Evolutionary conservation across 2,113 vertebrate genomes (phyloP).

Genomic region (Vimba vimba): DNA sequence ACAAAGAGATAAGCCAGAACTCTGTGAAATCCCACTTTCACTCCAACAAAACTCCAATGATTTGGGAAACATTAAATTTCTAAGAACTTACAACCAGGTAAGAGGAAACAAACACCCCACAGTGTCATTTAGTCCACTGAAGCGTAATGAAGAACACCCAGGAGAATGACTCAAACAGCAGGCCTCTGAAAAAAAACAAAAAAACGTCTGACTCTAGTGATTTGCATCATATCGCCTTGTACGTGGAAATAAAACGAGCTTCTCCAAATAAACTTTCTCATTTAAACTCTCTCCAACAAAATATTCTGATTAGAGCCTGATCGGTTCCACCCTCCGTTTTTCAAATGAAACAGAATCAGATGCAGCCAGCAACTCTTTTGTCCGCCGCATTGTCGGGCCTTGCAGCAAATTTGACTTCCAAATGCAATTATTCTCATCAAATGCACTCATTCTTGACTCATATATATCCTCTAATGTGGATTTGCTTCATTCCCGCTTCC

Average conservation of each 20-base stretch:
- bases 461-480: constrained; percentile 16
- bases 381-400: neutral
- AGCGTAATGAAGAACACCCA: constrained; percentile 32
- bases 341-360: constrained; percentile 10
- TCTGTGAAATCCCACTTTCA: constrained; percentile 2
- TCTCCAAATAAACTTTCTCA: neutral
- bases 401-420: constrained; percentile 37
- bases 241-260: neutral
- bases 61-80: constrained; percentile 32
- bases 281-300: constrained; percentile 1
- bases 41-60: constrained; percentile 18
- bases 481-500: constrained; percentile 10
- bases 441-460: constrained; percentile 9
- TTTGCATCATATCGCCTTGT: constrained; percentile 7
- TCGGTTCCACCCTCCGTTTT: constrained; percentile 12
- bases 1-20: constrained; percentile 51
- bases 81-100: constrained; percentile 39
- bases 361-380: constrained; percentile 14
- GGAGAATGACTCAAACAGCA: constrained; percentile 34
- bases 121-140: constrained; percentile 40
- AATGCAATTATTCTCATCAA: constrained; percentile 24
- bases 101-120: constrained; percentile 43
- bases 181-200: neutral
- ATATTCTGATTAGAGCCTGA: constrained; percentile 5
- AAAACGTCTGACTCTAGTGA: neutral